Percentiles rank a stretch among this genome's conserved stretches.
Evolutionary conservation across 2,888 invertebrate genomes (phyloP).

Genomic region (Zele albiditarsus): DNA sequence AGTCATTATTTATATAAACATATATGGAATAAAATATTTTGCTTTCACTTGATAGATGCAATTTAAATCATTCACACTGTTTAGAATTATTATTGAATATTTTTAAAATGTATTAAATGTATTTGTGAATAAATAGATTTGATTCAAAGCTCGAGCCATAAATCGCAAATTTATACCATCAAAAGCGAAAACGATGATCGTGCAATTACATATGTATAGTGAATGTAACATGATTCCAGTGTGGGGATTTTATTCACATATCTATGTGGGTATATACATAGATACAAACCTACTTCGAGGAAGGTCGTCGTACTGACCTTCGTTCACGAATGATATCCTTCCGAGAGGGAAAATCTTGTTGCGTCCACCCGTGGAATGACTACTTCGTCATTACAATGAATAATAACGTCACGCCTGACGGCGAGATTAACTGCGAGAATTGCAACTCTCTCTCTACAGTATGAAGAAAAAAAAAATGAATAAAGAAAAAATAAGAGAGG

Average conservation of each 20-base stretch:
- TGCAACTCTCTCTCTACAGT: slow-evolving; percentile 32
- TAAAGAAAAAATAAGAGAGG: neutral
- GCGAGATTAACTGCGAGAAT: slow-evolving; percentile 43
- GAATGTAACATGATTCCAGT: neutral
- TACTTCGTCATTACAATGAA: slow-evolving; percentile 45
- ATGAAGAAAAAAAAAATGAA: neutral
- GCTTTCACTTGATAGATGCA: neutral
- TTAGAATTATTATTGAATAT: neutral
- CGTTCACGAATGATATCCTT: slow-evolving; percentile 35
- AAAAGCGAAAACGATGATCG: slow-evolving; percentile 1
- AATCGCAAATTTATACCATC: neutral
- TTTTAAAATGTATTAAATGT: neutral
- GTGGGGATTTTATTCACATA: neutral
- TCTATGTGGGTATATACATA: neutral
- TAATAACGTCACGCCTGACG: slow-evolving; percentile 48
- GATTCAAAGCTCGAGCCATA: neutral
- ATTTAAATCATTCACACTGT: neutral
- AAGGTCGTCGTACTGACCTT: slow-evolving; percentile 42
- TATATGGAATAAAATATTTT: neutral
- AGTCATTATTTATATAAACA: neutral
- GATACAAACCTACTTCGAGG: neutral
- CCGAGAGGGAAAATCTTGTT: slow-evolving; percentile 38
- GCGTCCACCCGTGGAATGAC: slow-evolving; percentile 37
- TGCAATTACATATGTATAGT: slow-evolving; percentile 11
- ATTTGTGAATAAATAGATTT: neutral